Percentiles rank a stretch among this genome's conserved stretches.
These are phyloP conservation scores for Pegoplata infirma DNA, from an alignment of 2,888 invertebrate genomes.

Conservation along the genomic window DNA sequence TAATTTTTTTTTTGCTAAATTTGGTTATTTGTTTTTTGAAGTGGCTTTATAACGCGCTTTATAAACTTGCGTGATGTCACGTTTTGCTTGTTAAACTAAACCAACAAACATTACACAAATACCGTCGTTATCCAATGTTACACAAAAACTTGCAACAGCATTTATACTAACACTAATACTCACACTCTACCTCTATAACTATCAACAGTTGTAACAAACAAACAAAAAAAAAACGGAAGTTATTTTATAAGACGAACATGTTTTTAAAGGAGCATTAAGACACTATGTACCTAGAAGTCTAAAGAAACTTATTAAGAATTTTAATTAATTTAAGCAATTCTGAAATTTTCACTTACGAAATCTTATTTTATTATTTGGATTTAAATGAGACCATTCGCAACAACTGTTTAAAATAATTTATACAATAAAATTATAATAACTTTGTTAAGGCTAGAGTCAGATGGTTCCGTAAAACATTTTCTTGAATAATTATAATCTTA, in stretches of 20 bases:
- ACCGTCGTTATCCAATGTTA: slow-evolving; percentile 9
- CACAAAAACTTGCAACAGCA: not conserved
- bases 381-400: no score
- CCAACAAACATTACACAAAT: slow-evolving; percentile 51
- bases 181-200: slow-evolving; percentile 18
- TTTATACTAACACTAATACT: no score
- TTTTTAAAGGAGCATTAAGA: not conserved
- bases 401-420: no score
- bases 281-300: no score
- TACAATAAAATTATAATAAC: no score
- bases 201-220: slow-evolving; percentile 16
- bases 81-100: slow-evolving; percentile 61
- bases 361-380: no score
- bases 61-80: slow-evolving; percentile 62
- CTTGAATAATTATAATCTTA: no score
- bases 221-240: not conserved
- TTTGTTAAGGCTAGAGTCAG: no score
- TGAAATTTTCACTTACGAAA: no score
- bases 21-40: slow-evolving; percentile 45
- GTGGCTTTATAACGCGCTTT: slow-evolving; percentile 58
- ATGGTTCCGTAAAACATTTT: no score
- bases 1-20: slow-evolving; percentile 1
- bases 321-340: no score
- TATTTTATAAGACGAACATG: slow-evolving; percentile 10
- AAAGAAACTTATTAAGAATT: no score